Conservation (phyloP, 1,140 invertebrate species). For the Anagrus nilaparvatae region DNA sequence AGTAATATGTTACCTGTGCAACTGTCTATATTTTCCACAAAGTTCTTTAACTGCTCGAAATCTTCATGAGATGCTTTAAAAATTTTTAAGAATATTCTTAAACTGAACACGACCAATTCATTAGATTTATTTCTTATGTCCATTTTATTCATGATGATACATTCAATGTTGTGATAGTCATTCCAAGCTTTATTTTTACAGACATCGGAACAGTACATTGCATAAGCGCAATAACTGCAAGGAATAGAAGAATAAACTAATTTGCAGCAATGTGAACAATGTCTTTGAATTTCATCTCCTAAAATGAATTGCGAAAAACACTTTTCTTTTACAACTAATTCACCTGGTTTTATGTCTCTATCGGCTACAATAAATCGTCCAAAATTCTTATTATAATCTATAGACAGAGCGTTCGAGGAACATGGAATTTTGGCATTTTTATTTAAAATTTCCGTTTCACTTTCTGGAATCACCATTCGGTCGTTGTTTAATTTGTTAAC, state of each 20-base stretch:
- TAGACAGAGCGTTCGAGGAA: background rate
- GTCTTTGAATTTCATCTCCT: background rate
- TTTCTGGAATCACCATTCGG: background rate
- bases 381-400: background rate
- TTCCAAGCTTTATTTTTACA: background rate
- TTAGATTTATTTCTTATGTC: too few relatives aligned
- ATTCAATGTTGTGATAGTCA: background rate
- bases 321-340: constrained; percentile 48
- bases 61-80: too few relatives aligned
- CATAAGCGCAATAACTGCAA: background rate
- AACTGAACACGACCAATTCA: too few relatives aligned
- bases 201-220: background rate
- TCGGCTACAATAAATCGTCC: constrained; percentile 33
- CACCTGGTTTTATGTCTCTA: constrained; percentile 58
- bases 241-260: background rate
- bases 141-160: background rate
- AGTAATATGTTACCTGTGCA: too few relatives aligned
- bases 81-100: too few relatives aligned
- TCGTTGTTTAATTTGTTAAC: background rate
- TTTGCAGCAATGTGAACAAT: background rate
- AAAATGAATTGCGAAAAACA: background rate
- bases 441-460: background rate
- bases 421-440: background rate
- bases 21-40: too few relatives aligned
- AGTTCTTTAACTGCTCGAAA: too few relatives aligned